Percentiles rank a stretch among this genome's conserved stretches.
Evolutionary conservation across 2,113 vertebrate genomes (phyloP).

Genomic region (Pyxicephalus adspersus): DNA sequence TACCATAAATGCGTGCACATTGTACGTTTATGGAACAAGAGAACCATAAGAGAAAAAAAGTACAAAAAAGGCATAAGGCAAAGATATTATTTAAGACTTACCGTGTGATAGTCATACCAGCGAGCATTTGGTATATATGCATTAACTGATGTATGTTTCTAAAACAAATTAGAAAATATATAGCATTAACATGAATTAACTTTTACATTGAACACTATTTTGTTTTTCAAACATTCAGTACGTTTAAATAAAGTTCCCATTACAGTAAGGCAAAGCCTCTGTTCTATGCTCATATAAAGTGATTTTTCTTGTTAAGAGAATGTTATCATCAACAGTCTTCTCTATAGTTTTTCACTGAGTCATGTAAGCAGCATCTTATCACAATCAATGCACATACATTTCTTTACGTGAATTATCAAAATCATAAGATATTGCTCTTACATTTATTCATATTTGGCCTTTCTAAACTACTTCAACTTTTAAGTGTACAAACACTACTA

Average conservation of each 20-base stretch:
- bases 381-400: too few species aligned
- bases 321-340: background rate
- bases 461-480: too few species aligned
- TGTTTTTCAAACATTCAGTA: accelerated
- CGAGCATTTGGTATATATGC: conserved; percentile 65
- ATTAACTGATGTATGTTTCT: conserved; percentile 17
- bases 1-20: too few species aligned
- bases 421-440: too few species aligned
- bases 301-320: background rate
- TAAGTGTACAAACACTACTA: too few species aligned
- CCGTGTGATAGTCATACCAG: conserved; percentile 67
- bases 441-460: too few species aligned
- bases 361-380: background rate
- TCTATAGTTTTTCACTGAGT: background rate
- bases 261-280: background rate
- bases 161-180: conserved; percentile 14
- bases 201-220: too few species aligned
- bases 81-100: conserved; percentile 53
- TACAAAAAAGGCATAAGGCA: too few species aligned
- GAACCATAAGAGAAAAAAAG: too few species aligned
- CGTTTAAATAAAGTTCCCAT: background rate
- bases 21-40: too few species aligned
- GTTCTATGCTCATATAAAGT: too few species aligned
- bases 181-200: background rate
- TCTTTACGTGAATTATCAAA: too few species aligned